phyloP scores from a whole-genome alignment of 2,797 vertebrate species.

The Malurus leucopterus region DNA sequence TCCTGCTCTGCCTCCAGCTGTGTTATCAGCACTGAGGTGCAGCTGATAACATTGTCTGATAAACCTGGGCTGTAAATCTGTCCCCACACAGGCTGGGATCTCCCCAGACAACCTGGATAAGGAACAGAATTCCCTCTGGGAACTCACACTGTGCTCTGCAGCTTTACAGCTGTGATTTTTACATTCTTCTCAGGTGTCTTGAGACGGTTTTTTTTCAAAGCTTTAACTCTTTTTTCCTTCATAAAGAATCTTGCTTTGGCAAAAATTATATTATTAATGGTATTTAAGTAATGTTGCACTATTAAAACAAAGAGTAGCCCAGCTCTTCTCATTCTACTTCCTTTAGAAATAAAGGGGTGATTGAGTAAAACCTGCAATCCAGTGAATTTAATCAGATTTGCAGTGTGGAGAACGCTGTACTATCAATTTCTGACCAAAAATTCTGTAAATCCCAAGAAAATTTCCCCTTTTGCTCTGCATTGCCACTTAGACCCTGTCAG shows the following conservation, averaged over 20 bases:
- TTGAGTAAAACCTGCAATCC: background rate
- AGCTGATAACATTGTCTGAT: background rate
- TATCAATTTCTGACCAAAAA: background rate
- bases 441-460: background rate
- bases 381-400: background rate
- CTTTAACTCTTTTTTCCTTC: background rate
- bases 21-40: rapidly evolving
- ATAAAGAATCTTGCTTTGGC: background rate
- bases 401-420: background rate
- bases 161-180: background rate
- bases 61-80: background rate
- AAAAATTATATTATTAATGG: background rate
- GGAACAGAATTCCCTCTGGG: background rate
- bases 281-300: background rate
- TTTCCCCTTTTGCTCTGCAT: background rate
- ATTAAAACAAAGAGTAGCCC: background rate
- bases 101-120: background rate
- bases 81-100: background rate
- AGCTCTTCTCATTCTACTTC: background rate
- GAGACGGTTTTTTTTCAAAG: background rate
- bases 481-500: background rate
- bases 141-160: rapidly evolving
- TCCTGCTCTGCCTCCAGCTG: background rate
- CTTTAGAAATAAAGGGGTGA: background rate
- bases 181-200: background rate